Evolutionary conservation across 2,888 invertebrate genomes (phyloP).

Genomic region (Ectemnius cavifrons): DNA sequence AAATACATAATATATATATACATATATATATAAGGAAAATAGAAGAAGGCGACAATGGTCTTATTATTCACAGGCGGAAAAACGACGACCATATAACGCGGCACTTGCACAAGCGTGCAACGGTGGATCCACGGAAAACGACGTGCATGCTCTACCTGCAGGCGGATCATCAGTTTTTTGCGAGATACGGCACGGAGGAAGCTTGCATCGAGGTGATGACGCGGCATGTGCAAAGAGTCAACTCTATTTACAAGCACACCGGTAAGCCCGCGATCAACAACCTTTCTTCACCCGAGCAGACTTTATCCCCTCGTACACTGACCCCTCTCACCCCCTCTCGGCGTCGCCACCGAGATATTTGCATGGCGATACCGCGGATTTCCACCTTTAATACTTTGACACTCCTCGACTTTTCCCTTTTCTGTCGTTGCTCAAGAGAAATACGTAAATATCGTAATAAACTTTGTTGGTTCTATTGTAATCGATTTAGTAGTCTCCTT

Average conservation of each 20-base stretch:
- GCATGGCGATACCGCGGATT: neutral
- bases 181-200: conserved; percentile 95
- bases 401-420: neutral
- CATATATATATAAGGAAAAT: neutral
- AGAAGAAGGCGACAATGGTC: conserved; percentile 10
- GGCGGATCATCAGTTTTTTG: conserved; percentile 97
- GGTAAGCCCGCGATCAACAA: conserved; percentile 80
- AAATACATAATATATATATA: neutral
- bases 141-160: conserved; percentile 97
- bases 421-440: too few relatives aligned
- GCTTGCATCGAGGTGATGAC: conserved; percentile 97
- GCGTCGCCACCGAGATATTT: neutral
- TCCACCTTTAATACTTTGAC: neutral
- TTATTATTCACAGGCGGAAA: conserved; percentile 20
- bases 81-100: conserved; percentile 51
- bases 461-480: too few relatives aligned
- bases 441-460: too few relatives aligned
- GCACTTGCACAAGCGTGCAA: conserved; percentile 80
- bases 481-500: too few relatives aligned
- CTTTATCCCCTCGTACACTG: neutral
- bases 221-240: conserved; percentile 95
- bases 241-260: conserved; percentile 91
- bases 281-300: neutral
- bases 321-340: neutral
- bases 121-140: conserved; percentile 91